phyloP scores from a whole-genome alignment of 2,888 invertebrate genomes.

The Yponomeuta plumbellus region DNA sequence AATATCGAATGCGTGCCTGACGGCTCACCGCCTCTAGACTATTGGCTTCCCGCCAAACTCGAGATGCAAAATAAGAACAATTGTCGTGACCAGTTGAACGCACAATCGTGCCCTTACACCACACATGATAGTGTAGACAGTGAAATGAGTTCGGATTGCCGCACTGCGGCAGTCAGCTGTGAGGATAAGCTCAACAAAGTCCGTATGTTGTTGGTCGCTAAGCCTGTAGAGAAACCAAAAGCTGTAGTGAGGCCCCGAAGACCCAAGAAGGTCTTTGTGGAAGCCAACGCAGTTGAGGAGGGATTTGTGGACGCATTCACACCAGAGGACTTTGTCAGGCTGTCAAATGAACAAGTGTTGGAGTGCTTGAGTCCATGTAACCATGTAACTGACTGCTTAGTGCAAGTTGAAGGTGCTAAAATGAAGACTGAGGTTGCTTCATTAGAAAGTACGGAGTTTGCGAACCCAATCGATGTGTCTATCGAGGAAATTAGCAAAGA shows the following conservation, averaged over 20 bases:
- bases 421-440: slow-evolving; percentile 36
- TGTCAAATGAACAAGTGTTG: slow-evolving; percentile 38
- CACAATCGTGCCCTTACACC: slow-evolving; percentile 13
- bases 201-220: slow-evolving; percentile 37
- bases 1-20: slow-evolving; percentile 24
- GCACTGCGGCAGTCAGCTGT: slow-evolving; percentile 45
- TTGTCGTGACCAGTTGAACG: slow-evolving; percentile 32
- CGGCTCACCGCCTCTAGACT: slow-evolving; percentile 35
- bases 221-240: slow-evolving; percentile 30
- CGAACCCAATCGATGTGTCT: neutral
- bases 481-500: neutral
- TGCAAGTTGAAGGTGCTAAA: slow-evolving; percentile 39
- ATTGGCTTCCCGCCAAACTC: slow-evolving; percentile 45
- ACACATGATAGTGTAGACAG: slow-evolving; percentile 18
- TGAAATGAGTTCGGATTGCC: slow-evolving; percentile 48
- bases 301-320: slow-evolving; percentile 57
- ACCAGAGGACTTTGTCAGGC: slow-evolving; percentile 48
- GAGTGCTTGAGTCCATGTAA: slow-evolving; percentile 42
- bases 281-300: slow-evolving; percentile 47
- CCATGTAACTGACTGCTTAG: slow-evolving; percentile 35
- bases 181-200: slow-evolving; percentile 56
- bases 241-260: slow-evolving; percentile 32
- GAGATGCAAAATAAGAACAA: slow-evolving; percentile 51
- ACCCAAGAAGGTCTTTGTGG: slow-evolving; percentile 47
- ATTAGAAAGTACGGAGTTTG: slow-evolving; percentile 18